These are phyloP conservation scores for Protonibea diacanthus DNA, from an alignment of 2,797 vertebrate species.

Conservation along the genomic window DNA sequence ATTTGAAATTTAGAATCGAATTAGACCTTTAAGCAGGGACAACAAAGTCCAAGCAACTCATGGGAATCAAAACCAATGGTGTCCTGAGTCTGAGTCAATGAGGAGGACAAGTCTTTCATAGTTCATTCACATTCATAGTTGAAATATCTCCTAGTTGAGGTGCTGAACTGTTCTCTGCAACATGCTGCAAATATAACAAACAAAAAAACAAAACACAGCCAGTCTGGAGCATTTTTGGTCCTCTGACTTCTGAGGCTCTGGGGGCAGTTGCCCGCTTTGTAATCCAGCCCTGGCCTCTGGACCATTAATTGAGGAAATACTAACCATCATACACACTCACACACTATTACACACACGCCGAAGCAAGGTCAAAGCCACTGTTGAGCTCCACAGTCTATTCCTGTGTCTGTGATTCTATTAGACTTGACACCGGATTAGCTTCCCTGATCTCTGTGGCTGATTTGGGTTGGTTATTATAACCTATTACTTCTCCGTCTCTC, in stretches of 20 bases:
- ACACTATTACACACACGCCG: conserved; percentile 21
- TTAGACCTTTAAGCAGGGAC: background rate
- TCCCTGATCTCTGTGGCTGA: conserved; percentile 69
- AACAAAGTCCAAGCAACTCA: background rate
- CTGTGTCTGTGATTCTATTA: conserved; percentile 78
- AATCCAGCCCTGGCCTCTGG: conserved; percentile 4
- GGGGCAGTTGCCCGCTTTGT: background rate
- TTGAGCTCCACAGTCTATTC: conserved; percentile 71
- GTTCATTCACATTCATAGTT: background rate
- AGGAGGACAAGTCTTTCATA: no score
- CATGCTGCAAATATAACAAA: background rate
- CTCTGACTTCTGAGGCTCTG: background rate
- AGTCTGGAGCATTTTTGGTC: background rate
- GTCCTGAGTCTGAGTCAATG: background rate
- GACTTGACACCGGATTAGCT: conserved; percentile 76
- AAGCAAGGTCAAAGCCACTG: conserved; percentile 63
- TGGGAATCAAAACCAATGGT: background rate
- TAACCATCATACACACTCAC: conserved; percentile 36
- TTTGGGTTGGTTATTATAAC: conserved; percentile 65
- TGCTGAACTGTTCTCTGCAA: background rate
- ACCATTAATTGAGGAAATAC: conserved; percentile 45
- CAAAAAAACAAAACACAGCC: background rate
- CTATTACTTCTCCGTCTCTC: conserved; percentile 52
- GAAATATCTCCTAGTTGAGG: background rate
- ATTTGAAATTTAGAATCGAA: background rate